Base-by-base conservation (phyloP, 2,113 vertebrate genomes). In the Rhodinocichla rosea region DNA sequence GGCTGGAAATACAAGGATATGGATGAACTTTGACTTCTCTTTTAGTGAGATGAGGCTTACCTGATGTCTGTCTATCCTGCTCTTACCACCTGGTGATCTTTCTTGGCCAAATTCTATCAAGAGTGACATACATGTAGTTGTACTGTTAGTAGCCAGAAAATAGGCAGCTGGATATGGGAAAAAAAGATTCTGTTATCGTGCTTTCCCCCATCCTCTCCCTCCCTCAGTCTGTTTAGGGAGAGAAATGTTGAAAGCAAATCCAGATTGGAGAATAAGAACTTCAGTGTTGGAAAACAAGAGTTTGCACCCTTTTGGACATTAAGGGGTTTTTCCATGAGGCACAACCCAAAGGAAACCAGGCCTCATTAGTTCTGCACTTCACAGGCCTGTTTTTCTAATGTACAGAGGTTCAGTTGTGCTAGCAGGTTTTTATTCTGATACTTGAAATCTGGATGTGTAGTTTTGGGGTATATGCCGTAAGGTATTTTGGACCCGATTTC, bases 351-450 rank as follows among this genome's bases (percentile, higher is more conserved):
- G 94, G 91, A 93, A 95, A 67, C 30, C 76, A 88, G 30, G 26
- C 39, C 64, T 86, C 76, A 57, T 93, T 95, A 90, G 59, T 74
- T 86, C 63, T 90, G 75, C 67, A 77, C 50, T 63, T 63, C 92
- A 67, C 64, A 77, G 39, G 15, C 81, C 88, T 94, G 83, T 77
- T 96, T 94, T 94, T 90, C 55, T 80, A 55, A 85, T 77, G 49
- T 22, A 57, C 73, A 82, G 62, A 68, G 23, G 17, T 44, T 94
- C 76, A 71, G 69, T 76, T 92, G 69, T 92, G 24, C 77, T 94
- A 64, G 73, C 53, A 92, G 30, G 37, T 55, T 55, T 93, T 89
- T 57, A 45, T 80, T 16, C 44, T 53, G 26, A 63, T 52, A 23
- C 16, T 85, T 69, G 59, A 74, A 76, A 24, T 62, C 65, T 85